Percentiles rank a stretch among this genome's conserved stretches.
Conservation (phyloP, 2,888 invertebrate species). For the Campaea margaritaria region DNA sequence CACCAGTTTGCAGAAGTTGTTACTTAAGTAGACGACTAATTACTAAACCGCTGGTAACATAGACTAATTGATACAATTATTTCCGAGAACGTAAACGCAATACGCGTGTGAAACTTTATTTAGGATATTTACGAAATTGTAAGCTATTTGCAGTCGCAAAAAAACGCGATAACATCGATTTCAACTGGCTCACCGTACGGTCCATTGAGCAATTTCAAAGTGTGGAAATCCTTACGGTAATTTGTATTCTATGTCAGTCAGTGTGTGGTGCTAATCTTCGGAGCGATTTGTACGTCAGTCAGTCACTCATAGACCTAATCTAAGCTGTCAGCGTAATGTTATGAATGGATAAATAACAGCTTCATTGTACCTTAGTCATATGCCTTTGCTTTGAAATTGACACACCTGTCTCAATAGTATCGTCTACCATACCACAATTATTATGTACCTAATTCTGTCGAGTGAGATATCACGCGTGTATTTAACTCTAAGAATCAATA, state of each 20-base stretch:
- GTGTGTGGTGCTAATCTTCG: no score
- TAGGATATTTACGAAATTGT: slow-evolving; percentile 30
- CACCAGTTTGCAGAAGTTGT: slow-evolving; percentile 3
- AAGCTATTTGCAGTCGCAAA: slow-evolving; percentile 22
- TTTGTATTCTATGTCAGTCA: not conserved
- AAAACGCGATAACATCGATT: slow-evolving; percentile 27
- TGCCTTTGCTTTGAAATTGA: no score
- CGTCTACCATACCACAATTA: no score
- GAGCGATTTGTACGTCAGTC: no score
- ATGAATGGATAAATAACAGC: no score
- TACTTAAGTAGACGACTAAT: not conserved
- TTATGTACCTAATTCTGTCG: no score
- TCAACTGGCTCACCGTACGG: slow-evolving; percentile 13
- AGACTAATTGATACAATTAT: slow-evolving; percentile 18
- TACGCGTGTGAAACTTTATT: slow-evolving; percentile 30
- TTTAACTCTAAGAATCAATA: no score
- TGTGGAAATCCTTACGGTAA: slow-evolving; percentile 15
- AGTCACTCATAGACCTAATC: no score
- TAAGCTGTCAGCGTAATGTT: no score
- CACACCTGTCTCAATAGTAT: no score
- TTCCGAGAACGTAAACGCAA: slow-evolving; percentile 21
- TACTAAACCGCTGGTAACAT: slow-evolving; percentile 7
- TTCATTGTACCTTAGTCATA: no score
- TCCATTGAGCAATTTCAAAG: slow-evolving; percentile 13
- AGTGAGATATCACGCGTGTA: no score